phyloP scores from a whole-genome alignment of 2,888 invertebrate species.

The Linnaemya vulpina region DNA sequence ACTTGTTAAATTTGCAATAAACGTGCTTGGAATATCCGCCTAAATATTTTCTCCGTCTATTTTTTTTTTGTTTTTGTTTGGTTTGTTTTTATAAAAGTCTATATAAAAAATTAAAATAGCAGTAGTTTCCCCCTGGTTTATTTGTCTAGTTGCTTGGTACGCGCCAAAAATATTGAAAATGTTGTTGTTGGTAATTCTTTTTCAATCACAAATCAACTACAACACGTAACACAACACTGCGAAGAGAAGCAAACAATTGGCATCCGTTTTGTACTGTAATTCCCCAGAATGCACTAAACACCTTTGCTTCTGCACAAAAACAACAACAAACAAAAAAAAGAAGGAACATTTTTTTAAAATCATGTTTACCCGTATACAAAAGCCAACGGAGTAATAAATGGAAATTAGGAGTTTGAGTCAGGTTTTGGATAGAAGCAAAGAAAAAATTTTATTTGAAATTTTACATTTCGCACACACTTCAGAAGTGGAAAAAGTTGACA shows the following conservation, averaged over 20 bases:
- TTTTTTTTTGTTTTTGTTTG: too few relatives aligned
- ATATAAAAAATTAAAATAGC: constrained; percentile 4
- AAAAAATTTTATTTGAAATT: constrained; percentile 19
- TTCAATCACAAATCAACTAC: constrained; percentile 71
- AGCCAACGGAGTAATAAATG: constrained; percentile 60
- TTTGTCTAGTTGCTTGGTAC: constrained; percentile 52
- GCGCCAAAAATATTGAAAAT: constrained; percentile 57
- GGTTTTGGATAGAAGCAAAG: not conserved
- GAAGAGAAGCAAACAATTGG: constrained; percentile 23
- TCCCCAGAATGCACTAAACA: constrained; percentile 70
- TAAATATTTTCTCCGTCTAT: constrained; percentile 11
- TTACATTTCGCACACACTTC: constrained; percentile 45
- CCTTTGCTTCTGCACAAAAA: constrained; percentile 58
- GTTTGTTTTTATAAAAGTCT: constrained; percentile 18
- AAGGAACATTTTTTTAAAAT: constrained; percentile 15
- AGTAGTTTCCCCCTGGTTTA: constrained; percentile 31
- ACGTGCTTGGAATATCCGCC: constrained; percentile 73
- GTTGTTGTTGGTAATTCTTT: constrained; percentile 60
- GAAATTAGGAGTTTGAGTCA: not conserved
- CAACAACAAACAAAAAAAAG: not conserved
- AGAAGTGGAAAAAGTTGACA: constrained; percentile 59
- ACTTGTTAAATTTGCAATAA: constrained; percentile 68
- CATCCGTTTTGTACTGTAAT: constrained; percentile 31
- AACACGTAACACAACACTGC: constrained; percentile 54
- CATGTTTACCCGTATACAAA: constrained; percentile 25